phyloP scores from a whole-genome alignment of 2,113 vertebrate species.

The Cephalopholis sonnerati region DNA sequence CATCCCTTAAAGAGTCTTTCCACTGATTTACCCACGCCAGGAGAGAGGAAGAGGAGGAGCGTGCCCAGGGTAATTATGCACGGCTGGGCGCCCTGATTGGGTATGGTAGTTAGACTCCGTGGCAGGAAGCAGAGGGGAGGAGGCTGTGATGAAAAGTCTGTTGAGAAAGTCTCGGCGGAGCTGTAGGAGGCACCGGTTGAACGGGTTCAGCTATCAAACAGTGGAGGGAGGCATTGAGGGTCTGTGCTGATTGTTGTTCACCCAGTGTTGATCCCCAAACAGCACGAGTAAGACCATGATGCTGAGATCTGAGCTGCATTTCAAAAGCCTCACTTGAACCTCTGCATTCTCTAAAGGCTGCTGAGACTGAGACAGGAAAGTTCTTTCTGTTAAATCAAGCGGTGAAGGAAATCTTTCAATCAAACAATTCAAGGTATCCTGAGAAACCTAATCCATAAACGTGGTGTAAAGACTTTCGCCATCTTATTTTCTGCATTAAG shows the following conservation, averaged over 20 bases:
- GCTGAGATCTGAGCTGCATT: slow-evolving; percentile 62
- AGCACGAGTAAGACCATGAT: slow-evolving; percentile 26
- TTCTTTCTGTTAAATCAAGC: slow-evolving; percentile 27
- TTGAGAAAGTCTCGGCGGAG: slow-evolving; percentile 53
- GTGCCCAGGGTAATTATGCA: slow-evolving; percentile 70
- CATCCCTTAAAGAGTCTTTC: slow-evolving; percentile 57
- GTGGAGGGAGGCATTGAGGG: slow-evolving; percentile 39
- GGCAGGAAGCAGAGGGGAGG: slow-evolving; percentile 49
- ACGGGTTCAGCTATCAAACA: slow-evolving; percentile 55
- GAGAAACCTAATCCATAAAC: slow-evolving; percentile 3
- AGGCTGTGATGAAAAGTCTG: slow-evolving; percentile 54
- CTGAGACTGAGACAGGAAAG: slow-evolving; percentile 3
- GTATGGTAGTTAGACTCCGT: slow-evolving; percentile 61
- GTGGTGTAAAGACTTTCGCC: background rate
- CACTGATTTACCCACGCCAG: slow-evolving; percentile 55
- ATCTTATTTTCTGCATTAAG: background rate
- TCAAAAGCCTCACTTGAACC: slow-evolving; percentile 36
- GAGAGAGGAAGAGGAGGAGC: slow-evolving; percentile 64
- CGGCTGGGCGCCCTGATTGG: slow-evolving; percentile 73
- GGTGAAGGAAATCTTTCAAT: slow-evolving; percentile 15
- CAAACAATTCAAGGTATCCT: background rate
- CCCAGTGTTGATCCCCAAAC: slow-evolving; percentile 47
- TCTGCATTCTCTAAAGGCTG: slow-evolving; percentile 12
- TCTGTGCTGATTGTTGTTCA: slow-evolving; percentile 64
- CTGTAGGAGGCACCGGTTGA: slow-evolving; percentile 57